These are phyloP conservation scores for Machaerirhynchus nigripectus DNA, from an alignment of 2,113 vertebrate species.

Conservation along the genomic window DNA sequence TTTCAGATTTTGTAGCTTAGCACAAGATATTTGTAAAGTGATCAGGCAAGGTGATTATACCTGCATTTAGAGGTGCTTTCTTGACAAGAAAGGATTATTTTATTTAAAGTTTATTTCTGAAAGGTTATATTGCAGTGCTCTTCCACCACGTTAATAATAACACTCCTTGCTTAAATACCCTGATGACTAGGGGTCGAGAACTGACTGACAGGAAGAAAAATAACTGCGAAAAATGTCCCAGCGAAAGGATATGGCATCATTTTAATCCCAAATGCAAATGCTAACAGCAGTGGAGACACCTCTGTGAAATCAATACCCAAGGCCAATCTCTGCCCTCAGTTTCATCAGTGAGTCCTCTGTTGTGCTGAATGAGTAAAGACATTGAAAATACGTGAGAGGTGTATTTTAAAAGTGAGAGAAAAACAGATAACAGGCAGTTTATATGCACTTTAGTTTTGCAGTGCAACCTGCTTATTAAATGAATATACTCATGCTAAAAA, in stretches of 20 bases:
- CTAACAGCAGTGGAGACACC: background rate
- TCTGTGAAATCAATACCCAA: background rate
- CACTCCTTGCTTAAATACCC: background rate
- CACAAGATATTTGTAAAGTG: background rate
- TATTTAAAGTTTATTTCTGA: background rate
- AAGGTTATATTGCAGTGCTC: background rate
- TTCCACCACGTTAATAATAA: background rate
- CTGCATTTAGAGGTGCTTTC: background rate
- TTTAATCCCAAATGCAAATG: background rate
- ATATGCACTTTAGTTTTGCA: background rate
- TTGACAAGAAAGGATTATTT: background rate
- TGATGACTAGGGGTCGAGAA: background rate
- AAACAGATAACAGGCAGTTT: background rate
- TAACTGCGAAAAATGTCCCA: background rate
- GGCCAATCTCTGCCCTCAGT: background rate
- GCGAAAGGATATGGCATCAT: background rate
- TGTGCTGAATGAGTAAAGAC: background rate
- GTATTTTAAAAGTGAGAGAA: background rate
- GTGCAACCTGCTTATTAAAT: background rate
- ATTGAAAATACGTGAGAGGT: background rate
- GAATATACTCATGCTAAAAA: background rate
- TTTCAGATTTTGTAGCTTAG: background rate
- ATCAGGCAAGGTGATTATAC: background rate
- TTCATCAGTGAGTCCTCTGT: background rate
- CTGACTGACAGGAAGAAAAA: background rate